phyloP scores from a whole-genome alignment of 2,888 invertebrate genomes.

The Calameuta pallipes region DNA sequence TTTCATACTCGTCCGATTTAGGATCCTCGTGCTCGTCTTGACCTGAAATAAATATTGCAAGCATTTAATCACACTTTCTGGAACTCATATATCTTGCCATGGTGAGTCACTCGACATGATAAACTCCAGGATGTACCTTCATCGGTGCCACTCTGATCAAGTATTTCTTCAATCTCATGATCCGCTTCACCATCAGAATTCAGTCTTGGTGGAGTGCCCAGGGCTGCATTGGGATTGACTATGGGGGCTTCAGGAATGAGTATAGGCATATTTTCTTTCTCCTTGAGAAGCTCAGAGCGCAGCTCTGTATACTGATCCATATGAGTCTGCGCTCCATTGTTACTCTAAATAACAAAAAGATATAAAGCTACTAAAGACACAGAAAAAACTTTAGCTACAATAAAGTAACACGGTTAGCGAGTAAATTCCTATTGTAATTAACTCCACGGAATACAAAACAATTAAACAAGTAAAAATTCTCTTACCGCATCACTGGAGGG shows the following conservation, averaged over 20 bases:
- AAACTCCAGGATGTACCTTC: slow-evolving; percentile 45
- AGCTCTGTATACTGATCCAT: slow-evolving; percentile 41
- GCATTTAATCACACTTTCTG: background rate
- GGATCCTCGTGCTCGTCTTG: slow-evolving; percentile 54
- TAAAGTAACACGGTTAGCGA: background rate
- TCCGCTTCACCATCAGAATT: slow-evolving; percentile 62
- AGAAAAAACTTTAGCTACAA: background rate
- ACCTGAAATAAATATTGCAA: slow-evolving; percentile 20
- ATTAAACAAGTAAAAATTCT: background rate
- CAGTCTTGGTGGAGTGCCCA: slow-evolving; percentile 62
- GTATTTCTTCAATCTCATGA: slow-evolving; percentile 56
- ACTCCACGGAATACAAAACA: background rate
- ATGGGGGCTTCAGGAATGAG: slow-evolving; percentile 63
- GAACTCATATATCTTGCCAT: background rate
- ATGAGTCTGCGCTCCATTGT: slow-evolving; percentile 29
- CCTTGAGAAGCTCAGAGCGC: slow-evolving; percentile 52
- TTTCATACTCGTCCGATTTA: slow-evolving; percentile 62
- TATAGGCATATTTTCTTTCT: slow-evolving; percentile 58
- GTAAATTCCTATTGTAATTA: no score
- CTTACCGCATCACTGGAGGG: slow-evolving; percentile 52
- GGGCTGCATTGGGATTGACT: slow-evolving; percentile 63
- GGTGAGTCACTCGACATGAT: background rate
- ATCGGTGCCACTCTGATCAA: slow-evolving; percentile 55
- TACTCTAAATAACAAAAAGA: slow-evolving; percentile 22
- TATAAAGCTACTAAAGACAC: background rate